Base-by-base conservation (phyloP, 2,113 vertebrate genomes). In the Tenrec ecaudatus region DNA sequence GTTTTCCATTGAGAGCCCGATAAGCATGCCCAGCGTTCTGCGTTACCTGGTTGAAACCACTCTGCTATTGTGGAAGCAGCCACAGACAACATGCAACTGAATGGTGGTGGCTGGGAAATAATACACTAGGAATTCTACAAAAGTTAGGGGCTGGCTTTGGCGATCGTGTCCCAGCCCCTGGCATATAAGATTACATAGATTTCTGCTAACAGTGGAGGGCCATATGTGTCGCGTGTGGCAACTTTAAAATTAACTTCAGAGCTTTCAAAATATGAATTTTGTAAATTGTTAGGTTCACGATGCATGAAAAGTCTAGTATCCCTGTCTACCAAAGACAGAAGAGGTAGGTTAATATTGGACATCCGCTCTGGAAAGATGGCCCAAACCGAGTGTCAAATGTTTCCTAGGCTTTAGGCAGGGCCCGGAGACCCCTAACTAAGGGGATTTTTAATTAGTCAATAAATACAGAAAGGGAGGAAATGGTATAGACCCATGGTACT, bases 21-120 rank as follows among this genome's bases (percentile, higher is more conserved):
- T 20, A 22, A 33, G 7, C 7, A 6, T 57, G n/a, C 16, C 3
- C 19, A 57, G 60, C 68, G 25, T 36, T 29, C 1, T 40, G 4
- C 12, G 19, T 33, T 10, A 2, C 3, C 0, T 2, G 7, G 57
- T n/a, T 29, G 8, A 12, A 20, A 25, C 0, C 0, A 64, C 33
- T 57, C 25, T 47, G 20, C 31, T 11, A 17, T 69, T 27, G 19
- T 20, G 29, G 33, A 73, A 66, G 85, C 38, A 33, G 58, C 47
- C 1, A 0, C 14, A 4, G 57, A 10, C 0, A 6, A 15, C 12
- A 3, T 1, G 1, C 36, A 58, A 29, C 1, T 2, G 22, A 4
- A 7, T 31, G 2, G 62, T 12, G 6, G 20, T 31, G 33, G n/a
- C 79, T 3, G 0, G 12, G 4, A 16, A 40, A 40, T 40, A 40